Base-by-base conservation (phyloP, 2,888 invertebrate species). In the Dione vanillae region DNA sequence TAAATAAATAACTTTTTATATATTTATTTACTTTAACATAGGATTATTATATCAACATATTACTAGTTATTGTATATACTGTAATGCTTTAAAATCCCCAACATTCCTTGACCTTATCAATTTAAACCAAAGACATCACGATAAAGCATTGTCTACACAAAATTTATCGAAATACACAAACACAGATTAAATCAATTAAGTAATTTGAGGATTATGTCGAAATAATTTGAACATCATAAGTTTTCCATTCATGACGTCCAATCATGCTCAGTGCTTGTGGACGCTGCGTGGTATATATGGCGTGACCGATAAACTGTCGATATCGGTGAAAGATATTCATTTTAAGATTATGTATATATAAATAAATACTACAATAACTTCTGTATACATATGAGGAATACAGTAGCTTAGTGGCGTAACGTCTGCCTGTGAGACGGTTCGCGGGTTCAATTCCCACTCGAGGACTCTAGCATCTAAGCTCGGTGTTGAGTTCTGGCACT, bases 271-370 rank as follows among this genome's bases (percentile, higher is more conserved):
- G 16, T 16, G 27, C 0, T 45, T 45, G 61, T 61, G 61, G 61
- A 11, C 43, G 61, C 27, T 11, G 27, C 61, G 35, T 61, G 59
- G 8, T 43, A 2, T 9, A n/a, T 43, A 59, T 12, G 20, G 14
- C 41, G 20, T 27, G 35, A 45, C 61, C 61, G 61, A 61, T 61
- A 45, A 27, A 61, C 45, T 61, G 45, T 61, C 61, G 45, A 35
- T 45, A 61, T 61, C 61, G 45, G 45, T 45, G 45, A 45, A 61
- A 61, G 27, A 43, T 27, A 61, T 61, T 61, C 11, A 61, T 6
- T 1, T 45, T n/a, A 20, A 61, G n/a, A 27, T 43, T 61, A 6
- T 37, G 11, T 54, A 16, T 54, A 54, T 10, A 54, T 54, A 54
- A n/a, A 54, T n/a, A 54, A 12, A n/a, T n/a, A 45, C 43, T 27